Conservation (phyloP, 2,113 vertebrate species). For the Litocranius walleri region DNA sequence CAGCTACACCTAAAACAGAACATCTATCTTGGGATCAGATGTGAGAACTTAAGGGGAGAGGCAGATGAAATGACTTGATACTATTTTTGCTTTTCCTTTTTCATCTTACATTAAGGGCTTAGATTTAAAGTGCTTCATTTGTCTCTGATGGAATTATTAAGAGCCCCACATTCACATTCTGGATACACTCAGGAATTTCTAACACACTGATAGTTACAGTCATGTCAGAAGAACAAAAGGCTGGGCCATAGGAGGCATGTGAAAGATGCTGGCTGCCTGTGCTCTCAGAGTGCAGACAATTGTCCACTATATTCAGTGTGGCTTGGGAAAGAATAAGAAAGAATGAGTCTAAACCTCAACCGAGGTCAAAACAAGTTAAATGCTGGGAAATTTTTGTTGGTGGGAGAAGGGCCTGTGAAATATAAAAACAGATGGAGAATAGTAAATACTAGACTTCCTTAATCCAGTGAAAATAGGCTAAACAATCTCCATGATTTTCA, state of each 20-base stretch:
- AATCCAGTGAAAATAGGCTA: not conserved
- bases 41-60: not conserved
- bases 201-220: not conserved
- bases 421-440: not conserved
- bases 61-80: not conserved
- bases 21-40: not conserved
- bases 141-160: not conserved
- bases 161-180: conserved; percentile 16
- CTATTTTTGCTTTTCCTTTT: conserved; percentile 20
- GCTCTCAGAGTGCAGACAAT: conserved; percentile 32
- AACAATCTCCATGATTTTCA: not conserved
- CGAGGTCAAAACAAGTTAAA: conserved; percentile 28
- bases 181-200: not conserved
- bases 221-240: conserved; percentile 33
- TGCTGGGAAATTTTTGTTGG: conserved; percentile 3
- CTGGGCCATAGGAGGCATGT: not conserved
- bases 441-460: not conserved
- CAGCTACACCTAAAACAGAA: not conserved
- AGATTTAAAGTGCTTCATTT: not conserved
- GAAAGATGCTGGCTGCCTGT: not conserved
- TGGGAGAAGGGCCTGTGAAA: not conserved
- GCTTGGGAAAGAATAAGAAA: conserved; percentile 24
- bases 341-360: conserved; percentile 19
- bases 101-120: not conserved
- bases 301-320: not conserved